Evolutionary conservation across 30 jellyfish, hydroid and myxozoan genomes (phyloP).

Genomic region (Pseudorhiza aurosa): DNA sequence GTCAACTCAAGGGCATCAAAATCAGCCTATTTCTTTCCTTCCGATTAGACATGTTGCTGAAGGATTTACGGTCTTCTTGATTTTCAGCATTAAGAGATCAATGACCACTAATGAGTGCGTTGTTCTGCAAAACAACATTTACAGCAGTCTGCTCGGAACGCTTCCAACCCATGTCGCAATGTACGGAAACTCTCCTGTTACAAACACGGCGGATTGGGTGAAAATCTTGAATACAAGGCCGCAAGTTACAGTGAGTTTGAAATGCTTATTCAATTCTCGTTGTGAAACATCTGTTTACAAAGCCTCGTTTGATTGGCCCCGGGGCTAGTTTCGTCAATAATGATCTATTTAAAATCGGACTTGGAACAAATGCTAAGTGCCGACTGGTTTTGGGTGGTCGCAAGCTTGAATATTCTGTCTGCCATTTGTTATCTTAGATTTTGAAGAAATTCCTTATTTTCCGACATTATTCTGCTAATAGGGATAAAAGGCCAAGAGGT

Average conservation of each 20-base stretch:
- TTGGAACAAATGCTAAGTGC: no score
- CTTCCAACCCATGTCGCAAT: constrained; percentile 91
- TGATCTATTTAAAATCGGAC: no score
- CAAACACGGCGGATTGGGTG: constrained; percentile 92
- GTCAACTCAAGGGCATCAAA: no score
- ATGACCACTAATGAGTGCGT: constrained; percentile 85
- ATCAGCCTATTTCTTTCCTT: background rate
- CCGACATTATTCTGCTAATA: no score
- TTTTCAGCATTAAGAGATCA: constrained; percentile 69
- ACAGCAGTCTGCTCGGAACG: constrained; percentile 59
- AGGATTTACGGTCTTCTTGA: background rate
- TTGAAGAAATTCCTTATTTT: no score
- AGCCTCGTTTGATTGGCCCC: no score
- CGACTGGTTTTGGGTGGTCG: no score
- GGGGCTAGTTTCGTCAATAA: no score
- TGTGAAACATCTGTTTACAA: no score
- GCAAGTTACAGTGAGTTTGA: constrained; percentile 50
- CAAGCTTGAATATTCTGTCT: no score
- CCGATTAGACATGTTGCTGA: background rate
- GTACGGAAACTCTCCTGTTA: constrained; percentile 85
- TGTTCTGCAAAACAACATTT: constrained; percentile 61
- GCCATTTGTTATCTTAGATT: no score
- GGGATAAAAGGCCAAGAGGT: no score
- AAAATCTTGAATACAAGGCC: constrained; percentile 74
- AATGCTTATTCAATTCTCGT: background rate